phyloP scores from a whole-genome alignment of 1,140 invertebrate species.

The Fopius arisanus region DNA sequence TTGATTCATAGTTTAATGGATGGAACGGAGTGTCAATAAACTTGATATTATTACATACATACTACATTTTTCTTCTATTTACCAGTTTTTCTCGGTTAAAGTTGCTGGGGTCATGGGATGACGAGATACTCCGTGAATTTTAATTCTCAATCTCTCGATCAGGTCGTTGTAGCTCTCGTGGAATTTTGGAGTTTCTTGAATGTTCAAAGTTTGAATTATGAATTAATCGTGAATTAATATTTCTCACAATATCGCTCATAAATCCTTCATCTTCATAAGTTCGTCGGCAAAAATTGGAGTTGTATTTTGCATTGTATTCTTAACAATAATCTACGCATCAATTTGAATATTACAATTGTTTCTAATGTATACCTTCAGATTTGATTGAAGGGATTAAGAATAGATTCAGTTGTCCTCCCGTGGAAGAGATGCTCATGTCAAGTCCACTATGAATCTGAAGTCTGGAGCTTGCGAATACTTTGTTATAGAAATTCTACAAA shows the following conservation, averaged over 20 bases:
- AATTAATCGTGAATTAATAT: neutral
- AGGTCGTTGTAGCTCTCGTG: constrained; percentile 74
- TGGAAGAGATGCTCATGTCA: constrained; percentile 67
- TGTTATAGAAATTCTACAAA: constrained; percentile 68
- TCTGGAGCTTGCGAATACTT: constrained; percentile 75
- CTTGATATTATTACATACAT: constrained; percentile 13
- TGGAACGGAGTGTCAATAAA: constrained; percentile 25
- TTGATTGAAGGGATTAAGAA: constrained; percentile 75
- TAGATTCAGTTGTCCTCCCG: constrained; percentile 73
- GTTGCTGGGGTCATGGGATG: constrained; percentile 72
- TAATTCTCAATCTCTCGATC: constrained; percentile 72
- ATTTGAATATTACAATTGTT: constrained; percentile 14
- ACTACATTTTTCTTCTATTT: constrained; percentile 27
- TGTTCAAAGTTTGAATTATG: constrained; percentile 36
- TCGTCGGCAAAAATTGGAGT: no score
- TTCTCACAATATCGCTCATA: no score
- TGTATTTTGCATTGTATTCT: no score
- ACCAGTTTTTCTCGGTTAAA: constrained; percentile 78
- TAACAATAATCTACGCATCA: no score
- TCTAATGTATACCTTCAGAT: constrained; percentile 64
- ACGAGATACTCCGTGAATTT: constrained; percentile 74
- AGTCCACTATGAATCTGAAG: constrained; percentile 75
- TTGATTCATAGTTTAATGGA: constrained; percentile 21
- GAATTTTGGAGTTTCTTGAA: constrained; percentile 69
- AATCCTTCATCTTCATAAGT: no score